Evolutionary conservation across 2,888 invertebrate genomes (phyloP).

Genomic region (Dyspetes luteomarginatus): DNA sequence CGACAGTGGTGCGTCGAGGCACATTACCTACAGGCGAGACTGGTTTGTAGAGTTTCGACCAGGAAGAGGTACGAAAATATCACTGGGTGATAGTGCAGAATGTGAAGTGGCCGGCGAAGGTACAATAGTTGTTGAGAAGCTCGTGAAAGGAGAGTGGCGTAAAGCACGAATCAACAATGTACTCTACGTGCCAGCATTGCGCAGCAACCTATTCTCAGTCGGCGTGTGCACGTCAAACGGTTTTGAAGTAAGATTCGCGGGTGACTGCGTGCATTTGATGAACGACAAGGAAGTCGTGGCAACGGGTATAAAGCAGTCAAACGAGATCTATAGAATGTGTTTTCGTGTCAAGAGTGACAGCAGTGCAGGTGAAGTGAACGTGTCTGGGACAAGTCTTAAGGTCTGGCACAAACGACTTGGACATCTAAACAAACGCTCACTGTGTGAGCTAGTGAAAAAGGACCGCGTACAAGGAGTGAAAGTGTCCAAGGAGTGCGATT

Average conservation of each 20-base stretch:
- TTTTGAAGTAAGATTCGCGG: constrained; percentile 27
- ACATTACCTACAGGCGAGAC: constrained; percentile 61
- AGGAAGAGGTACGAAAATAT: constrained; percentile 4
- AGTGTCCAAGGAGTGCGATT: constrained; percentile 54
- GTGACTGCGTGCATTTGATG: constrained; percentile 28
- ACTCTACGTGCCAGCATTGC: constrained; percentile 67
- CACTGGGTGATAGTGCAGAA: constrained; percentile 60
- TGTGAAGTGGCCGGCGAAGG: constrained; percentile 62
- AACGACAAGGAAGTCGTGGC: constrained; percentile 1
- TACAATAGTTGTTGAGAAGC: constrained; percentile 57
- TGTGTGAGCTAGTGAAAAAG: constrained; percentile 42
- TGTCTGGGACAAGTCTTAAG: constrained; percentile 31
- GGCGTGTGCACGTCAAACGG: constrained; percentile 55
- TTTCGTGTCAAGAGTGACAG: constrained; percentile 21
- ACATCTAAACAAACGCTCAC: constrained; percentile 49
- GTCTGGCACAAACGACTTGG: constrained; percentile 64
- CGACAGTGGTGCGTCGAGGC: constrained; percentile 68
- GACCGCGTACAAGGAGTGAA: constrained; percentile 47
- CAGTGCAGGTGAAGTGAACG: constrained; percentile 23
- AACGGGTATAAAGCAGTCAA: constrained; percentile 30
- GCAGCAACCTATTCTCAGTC: constrained; percentile 67
- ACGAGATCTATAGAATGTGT: constrained; percentile 50
- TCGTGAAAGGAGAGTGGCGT: constrained; percentile 63
- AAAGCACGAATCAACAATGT: constrained; percentile 68
- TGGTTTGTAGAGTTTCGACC: constrained; percentile 63